Conservation (phyloP, 2,888 invertebrate species). For the Drosophila quinaria region DNA sequence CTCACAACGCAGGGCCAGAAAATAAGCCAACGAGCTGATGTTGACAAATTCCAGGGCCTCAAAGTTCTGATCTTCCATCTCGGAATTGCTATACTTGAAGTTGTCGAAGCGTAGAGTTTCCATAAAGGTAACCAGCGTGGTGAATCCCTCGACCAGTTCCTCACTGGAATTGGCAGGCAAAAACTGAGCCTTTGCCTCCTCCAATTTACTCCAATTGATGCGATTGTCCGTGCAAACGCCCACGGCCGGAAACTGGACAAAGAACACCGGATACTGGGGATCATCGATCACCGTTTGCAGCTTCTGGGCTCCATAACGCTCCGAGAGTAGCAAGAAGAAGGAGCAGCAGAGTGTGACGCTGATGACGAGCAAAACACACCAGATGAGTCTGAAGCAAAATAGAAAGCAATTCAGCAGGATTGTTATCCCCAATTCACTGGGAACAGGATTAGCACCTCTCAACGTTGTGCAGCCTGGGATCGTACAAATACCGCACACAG, state of each 20-base stretch:
- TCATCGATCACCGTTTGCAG: conserved; percentile 84
- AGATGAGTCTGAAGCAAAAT: conserved; percentile 70
- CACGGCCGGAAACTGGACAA: conserved; percentile 83
- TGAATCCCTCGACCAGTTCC: conserved; percentile 65
- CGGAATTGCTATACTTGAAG: conserved; percentile 58
- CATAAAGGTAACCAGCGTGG: conserved; percentile 68
- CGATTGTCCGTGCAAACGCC: conserved; percentile 83
- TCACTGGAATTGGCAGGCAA: conserved; percentile 70
- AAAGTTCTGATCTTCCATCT: conserved; percentile 78
- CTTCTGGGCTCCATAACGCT: conserved; percentile 76
- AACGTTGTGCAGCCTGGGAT: conserved; percentile 70
- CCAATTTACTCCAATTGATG: conserved; percentile 82
- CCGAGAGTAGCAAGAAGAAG: conserved; percentile 71
- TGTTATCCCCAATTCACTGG: no score
- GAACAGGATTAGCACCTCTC: conserved; percentile 72
- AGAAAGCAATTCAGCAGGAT: neutral
- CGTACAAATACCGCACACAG: conserved; percentile 82
- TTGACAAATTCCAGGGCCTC: conserved; percentile 79
- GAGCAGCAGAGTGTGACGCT: conserved; percentile 70
- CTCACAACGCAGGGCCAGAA: conserved; percentile 79
- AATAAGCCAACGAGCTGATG: conserved; percentile 64
- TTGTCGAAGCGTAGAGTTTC: conserved; percentile 80
- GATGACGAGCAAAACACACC: conserved; percentile 74
- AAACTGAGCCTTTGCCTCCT: conserved; percentile 73
- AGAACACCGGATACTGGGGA: conserved; percentile 83